Evolutionary conservation across 1,140 invertebrate species (phyloP).

Genomic region (Ceratina australensis): DNA sequence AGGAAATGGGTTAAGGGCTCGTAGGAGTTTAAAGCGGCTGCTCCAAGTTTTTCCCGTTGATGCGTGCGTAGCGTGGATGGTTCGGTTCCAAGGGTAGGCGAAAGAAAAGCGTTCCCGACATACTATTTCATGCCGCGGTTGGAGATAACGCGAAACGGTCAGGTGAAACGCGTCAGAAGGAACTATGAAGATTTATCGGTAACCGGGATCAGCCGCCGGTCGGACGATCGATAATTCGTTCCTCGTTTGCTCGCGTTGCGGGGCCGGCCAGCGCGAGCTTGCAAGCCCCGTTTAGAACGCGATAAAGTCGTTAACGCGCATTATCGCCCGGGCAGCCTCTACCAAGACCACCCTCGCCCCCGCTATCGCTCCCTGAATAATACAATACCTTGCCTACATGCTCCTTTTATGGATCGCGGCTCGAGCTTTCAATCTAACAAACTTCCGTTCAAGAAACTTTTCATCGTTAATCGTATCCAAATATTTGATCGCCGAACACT

Average conservation of each 20-base stretch:
- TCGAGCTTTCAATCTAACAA: slow-evolving; percentile 21
- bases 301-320: slow-evolving; percentile 67
- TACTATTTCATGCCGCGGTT: slow-evolving; percentile 56
- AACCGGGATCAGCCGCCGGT: slow-evolving; percentile 50
- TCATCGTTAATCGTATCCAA: background rate
- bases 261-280: slow-evolving; percentile 44
- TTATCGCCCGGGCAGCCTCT: slow-evolving; percentile 58
- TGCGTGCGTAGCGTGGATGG: too few species aligned
- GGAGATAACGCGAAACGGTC: slow-evolving; percentile 62
- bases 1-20: too few species aligned
- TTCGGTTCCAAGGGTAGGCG: slow-evolving; percentile 8
- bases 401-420: slow-evolving; percentile 53
- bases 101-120: slow-evolving; percentile 65
- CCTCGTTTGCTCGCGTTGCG: slow-evolving; percentile 57
- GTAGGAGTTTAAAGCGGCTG: too few species aligned
- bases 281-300: slow-evolving; percentile 59
- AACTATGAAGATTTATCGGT: slow-evolving; percentile 66
- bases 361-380: slow-evolving; percentile 46
- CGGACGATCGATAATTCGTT: slow-evolving; percentile 62
- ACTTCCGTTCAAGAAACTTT: background rate
- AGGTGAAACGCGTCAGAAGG: slow-evolving; percentile 65
- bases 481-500: background rate
- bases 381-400: slow-evolving; percentile 28
- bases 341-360: slow-evolving; percentile 54
- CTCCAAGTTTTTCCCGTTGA: background rate